Evolutionary conservation across 1,140 invertebrate genomes (phyloP).

Genomic region (Penaeus indicus): DNA sequence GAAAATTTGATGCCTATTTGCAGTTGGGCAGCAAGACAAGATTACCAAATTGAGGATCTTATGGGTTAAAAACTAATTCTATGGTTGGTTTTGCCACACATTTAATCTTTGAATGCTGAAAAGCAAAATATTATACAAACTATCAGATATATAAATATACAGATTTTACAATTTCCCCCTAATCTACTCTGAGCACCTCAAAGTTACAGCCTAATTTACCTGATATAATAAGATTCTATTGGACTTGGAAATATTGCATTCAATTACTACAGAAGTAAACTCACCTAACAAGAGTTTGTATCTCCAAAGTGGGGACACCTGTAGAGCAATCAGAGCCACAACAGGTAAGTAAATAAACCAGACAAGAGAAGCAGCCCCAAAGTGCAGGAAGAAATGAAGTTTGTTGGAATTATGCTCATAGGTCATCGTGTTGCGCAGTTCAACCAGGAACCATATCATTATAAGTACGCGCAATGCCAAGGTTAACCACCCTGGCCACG

Average conservation of each 20-base stretch:
- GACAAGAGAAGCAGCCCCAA: slow-evolving; percentile 95
- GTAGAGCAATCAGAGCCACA: slow-evolving; percentile 91
- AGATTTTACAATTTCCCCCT: no score
- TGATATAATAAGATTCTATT: background rate
- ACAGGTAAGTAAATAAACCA: slow-evolving; percentile 98
- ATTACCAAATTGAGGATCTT: no score
- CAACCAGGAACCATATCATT: slow-evolving; percentile 95
- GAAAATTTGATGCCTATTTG: no score
- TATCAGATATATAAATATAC: no score
- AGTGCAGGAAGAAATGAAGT: slow-evolving; percentile 93
- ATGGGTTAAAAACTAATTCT: no score
- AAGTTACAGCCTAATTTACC: no score
- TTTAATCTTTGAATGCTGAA: no score
- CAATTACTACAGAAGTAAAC: slow-evolving; percentile 67
- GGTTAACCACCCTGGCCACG: slow-evolving; percentile 95
- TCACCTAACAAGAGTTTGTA: slow-evolving; percentile 93
- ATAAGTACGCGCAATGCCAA: slow-evolving; percentile 87
- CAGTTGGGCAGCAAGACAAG: no score
- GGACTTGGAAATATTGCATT: slow-evolving; percentile 21
- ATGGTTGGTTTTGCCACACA: no score
- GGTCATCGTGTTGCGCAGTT: slow-evolving; percentile 91
- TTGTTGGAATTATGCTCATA: slow-evolving; percentile 93
- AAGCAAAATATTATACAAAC: no score
- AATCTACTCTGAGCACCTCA: no score
- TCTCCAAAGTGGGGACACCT: slow-evolving; percentile 94